Conservation (phyloP, 2,888 invertebrate species). For the Taenaris catops region DNA sequence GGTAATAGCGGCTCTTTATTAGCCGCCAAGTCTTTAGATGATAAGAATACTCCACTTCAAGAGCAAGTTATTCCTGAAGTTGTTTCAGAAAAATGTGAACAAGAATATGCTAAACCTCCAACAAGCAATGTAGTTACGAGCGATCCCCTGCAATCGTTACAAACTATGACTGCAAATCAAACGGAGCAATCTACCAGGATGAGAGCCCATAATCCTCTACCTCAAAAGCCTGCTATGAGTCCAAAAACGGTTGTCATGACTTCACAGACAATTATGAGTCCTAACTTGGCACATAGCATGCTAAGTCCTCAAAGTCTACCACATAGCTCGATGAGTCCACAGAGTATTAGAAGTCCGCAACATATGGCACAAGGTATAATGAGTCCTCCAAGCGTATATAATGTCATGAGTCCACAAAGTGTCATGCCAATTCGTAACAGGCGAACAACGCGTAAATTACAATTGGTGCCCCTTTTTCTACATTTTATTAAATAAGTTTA, state of each 20-base stretch:
- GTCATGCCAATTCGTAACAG: no score
- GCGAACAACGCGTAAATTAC: no score
- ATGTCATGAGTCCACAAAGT: slow-evolving; percentile 71
- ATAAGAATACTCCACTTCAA: slow-evolving; percentile 56
- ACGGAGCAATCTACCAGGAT: slow-evolving; percentile 58
- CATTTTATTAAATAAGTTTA: no score
- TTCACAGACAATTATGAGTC: slow-evolving; percentile 60
- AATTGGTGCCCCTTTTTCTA: no score
- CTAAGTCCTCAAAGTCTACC: slow-evolving; percentile 68
- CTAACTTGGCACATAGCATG: slow-evolving; percentile 62
- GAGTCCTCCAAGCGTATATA: slow-evolving; percentile 66
- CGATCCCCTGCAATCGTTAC: slow-evolving; percentile 63
- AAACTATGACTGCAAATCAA: slow-evolving; percentile 65
- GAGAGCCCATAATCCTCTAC: slow-evolving; percentile 48
- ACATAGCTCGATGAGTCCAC: slow-evolving; percentile 70
- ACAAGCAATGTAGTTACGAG: slow-evolving; percentile 38
- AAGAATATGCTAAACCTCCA: slow-evolving; percentile 47
- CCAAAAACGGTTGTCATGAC: slow-evolving; percentile 62
- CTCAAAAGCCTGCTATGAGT: slow-evolving; percentile 56
- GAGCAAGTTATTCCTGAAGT: slow-evolving; percentile 67
- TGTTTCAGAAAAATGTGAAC: slow-evolving; percentile 46
- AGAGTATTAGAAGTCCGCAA: slow-evolving; percentile 65
- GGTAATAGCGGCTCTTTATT: slow-evolving; percentile 68
- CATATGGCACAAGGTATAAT: slow-evolving; percentile 56
- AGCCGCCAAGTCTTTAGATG: slow-evolving; percentile 60